Base-by-base conservation (phyloP, 2,113 vertebrate genomes). In the Piaya cayana region DNA sequence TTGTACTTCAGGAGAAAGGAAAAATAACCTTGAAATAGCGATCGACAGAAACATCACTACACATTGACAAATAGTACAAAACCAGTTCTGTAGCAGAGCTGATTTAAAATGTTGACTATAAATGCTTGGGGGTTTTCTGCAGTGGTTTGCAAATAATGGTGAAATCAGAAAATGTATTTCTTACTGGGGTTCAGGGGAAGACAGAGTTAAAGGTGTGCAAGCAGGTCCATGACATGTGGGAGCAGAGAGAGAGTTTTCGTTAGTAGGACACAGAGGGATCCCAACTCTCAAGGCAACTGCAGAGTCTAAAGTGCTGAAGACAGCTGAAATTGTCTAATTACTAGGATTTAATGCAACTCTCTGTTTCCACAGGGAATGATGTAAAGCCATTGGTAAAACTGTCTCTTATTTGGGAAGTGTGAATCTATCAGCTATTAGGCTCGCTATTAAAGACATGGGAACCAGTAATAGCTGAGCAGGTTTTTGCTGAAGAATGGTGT, bases 261-360 rank as follows among this genome's bases (percentile, higher is more conserved):
- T 25, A 89, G 43, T 47, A 86, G 89, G 74, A 76, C 55, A 62
- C 5, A 21, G 34, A 77, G 50, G 37, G 21, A 94, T 70, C 52
- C 52, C 53, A 81, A 55, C 7, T 88, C 72, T 77, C 90, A 83
- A 81, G 90, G 72, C 52, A 0, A 55, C 47, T 1, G 2, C 43
- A 75, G 85, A 90, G 56, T 71, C 76, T 64, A 86, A 93, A 92
- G 76, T 29, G 45, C 58, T 69, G 55, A 67, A 94, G 71, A 55
- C 68, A 92, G 80, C n/a, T 71, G 76, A 92, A 96, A 96, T 34
- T 45, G 27, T 76, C 92, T 94, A 60, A 97, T 93, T 90, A 90
- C 58, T 43, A 78, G 68, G 92, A 86, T 96, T 95, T 94, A 93
- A 90, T 94, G 72, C 84, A 94, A 74, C 30, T 49, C 42, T 18